Base-by-base conservation (phyloP, 2,797 vertebrate species). In the Epinephelus malabaricus region DNA sequence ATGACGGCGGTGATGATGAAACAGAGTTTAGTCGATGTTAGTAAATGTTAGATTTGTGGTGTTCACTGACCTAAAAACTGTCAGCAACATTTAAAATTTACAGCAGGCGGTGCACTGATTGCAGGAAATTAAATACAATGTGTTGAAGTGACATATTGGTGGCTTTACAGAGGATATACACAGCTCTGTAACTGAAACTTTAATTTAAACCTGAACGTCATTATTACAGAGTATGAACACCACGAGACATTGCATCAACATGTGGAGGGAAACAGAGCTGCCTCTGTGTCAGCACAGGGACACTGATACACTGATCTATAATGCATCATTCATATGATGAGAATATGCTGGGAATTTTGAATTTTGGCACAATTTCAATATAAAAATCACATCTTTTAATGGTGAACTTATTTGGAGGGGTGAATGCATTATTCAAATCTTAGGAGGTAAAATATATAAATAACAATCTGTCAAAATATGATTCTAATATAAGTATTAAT, bases 271-370 rank as follows among this genome's bases (percentile, higher is more conserved):
- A 51, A 75, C 3, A 43, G 40, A 74, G 56, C 10, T 9, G 0
- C 40, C 61, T 73, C 50, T 46, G 40, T 63, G 53, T 50, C 17
- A 64, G 50, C 59, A 23, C 17, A 25, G 38, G 11, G 43, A 45
- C 59, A 47, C 46, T 10, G 49, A 76, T 47, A 46, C 58, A 78
- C 38, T 18, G 12, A 70, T 72, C 25, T 73, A 25, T 58, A 43
- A 67, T 45, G 25, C 14, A 74, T 79, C 66, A 86, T 49, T 78
- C 73, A 81, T n/a, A 71, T 65, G 25, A 68, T 64, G 58, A 77
- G 54, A 80, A 69, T 30, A 76, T 5, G 45, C 30, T 34, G 30
- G 30, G 30, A 34, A 34, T 34, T 40, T 40, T 9, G 38, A 40
- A 10, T 9, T 3, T 40, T 10, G 8, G 38, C 38, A 40, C 38